phyloP scores from a whole-genome alignment of 2,113 vertebrate species.

The Engystomops pustulosus region DNA sequence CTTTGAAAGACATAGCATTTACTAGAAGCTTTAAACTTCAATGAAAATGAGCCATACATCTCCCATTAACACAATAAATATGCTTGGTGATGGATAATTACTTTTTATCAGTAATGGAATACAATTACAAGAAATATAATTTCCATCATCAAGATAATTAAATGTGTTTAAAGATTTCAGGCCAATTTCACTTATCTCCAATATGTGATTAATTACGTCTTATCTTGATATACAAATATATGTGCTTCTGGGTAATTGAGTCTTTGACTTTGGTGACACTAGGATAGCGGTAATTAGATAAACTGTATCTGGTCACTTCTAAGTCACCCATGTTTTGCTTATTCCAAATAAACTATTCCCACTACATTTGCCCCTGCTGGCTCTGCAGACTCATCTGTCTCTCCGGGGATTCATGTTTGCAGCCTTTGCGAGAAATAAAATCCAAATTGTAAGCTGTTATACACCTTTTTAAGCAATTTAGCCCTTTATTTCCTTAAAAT shows the following conservation, averaged over 20 bases:
- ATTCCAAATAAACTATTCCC: conserved; percentile 5
- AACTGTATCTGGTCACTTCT: background rate
- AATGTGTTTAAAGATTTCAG: conserved; percentile 59
- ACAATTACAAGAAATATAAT: conserved; percentile 65
- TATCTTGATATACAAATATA: conserved; percentile 60
- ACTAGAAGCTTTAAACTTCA: conserved; percentile 23
- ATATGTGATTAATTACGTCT: conserved; percentile 64
- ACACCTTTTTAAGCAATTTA: background rate
- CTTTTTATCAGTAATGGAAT: conserved; percentile 65
- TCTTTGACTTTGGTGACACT: conserved; percentile 49
- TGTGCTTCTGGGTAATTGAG: conserved; percentile 62
- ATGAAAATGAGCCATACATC: conserved; percentile 40
- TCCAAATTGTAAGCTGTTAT: background rate
- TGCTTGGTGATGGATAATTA: conserved; percentile 58
- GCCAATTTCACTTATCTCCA: conserved; percentile 60
- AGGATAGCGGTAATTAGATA: background rate
- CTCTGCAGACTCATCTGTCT: background rate
- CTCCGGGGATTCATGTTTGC: background rate
- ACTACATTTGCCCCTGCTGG: background rate
- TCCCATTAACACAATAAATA: conserved; percentile 48
- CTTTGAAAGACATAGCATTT: conserved; percentile 6
- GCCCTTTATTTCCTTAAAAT: background rate
- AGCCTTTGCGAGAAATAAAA: background rate
- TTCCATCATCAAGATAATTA: conserved; percentile 63
- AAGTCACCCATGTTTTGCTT: background rate